Conservation (phyloP, 2,888 invertebrate species). For the Malthinus flaveolus region DNA sequence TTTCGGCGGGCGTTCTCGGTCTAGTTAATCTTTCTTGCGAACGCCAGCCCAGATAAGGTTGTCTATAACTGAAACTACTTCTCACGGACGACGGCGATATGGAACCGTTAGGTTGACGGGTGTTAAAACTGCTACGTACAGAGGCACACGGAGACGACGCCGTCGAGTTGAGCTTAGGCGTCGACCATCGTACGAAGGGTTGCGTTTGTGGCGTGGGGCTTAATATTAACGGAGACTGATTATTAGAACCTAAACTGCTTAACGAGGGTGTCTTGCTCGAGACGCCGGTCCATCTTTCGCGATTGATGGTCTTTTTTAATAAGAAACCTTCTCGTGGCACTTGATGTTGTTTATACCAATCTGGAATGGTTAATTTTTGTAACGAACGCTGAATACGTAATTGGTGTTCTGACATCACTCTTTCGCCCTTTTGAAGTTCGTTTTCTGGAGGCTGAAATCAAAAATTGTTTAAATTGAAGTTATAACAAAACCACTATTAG, state of each 20-base stretch:
- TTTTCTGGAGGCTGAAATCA: conserved; percentile 86
- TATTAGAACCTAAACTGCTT: conserved; percentile 67
- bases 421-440: conserved; percentile 86
- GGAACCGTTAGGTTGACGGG: conserved; percentile 64
- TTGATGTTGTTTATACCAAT: conserved; percentile 82
- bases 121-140: conserved; percentile 71
- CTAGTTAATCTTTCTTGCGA: conserved; percentile 78
- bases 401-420: conserved; percentile 91
- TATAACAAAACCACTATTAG: not conserved
- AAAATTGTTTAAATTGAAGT: conserved; percentile 22
- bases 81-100: conserved; percentile 67
- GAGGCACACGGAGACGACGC: conserved; percentile 76
- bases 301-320: conserved; percentile 64
- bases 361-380: conserved; percentile 92
- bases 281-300: conserved; percentile 59
- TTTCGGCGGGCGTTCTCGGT: conserved; percentile 84
- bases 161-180: conserved; percentile 74
- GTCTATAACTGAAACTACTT: conserved; percentile 80
- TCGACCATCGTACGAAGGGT: conserved; percentile 71
- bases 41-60: conserved; percentile 90
- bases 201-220: conserved; percentile 51
- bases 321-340: conserved; percentile 80
- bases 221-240: conserved; percentile 49
- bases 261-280: conserved; percentile 83
- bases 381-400: conserved; percentile 89